Conservation (phyloP, 1,140 invertebrate genomes). For the Macrocentrus cingulum region DNA sequence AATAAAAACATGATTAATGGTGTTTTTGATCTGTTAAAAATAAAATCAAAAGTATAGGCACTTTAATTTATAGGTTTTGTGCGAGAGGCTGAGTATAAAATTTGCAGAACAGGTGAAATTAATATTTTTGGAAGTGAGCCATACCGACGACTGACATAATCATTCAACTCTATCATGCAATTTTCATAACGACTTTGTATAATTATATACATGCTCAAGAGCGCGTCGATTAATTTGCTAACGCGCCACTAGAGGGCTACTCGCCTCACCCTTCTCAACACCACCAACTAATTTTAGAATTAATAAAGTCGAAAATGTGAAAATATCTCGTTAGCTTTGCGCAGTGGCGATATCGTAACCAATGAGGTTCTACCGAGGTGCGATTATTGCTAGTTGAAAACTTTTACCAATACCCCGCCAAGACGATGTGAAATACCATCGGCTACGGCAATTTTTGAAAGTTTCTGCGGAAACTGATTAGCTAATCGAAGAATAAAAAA, state of each 20-base stretch:
- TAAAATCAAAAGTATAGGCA: too few species aligned
- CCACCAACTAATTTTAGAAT: background rate
- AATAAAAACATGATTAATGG: too few species aligned
- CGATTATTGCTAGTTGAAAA: constrained; percentile 90
- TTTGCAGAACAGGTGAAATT: too few species aligned
- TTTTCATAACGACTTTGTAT: too few species aligned
- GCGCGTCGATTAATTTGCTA: too few species aligned
- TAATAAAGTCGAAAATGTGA: constrained; percentile 25
- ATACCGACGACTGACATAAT: too few species aligned
- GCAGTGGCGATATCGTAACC: constrained; percentile 83
- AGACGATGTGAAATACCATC: constrained; percentile 69
- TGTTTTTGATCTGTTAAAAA: too few species aligned
- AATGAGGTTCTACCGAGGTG: constrained; percentile 84
- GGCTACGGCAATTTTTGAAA: constrained; percentile 43
- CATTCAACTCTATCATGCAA: too few species aligned
- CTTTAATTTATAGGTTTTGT: too few species aligned
- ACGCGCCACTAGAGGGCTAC: constrained; percentile 17
- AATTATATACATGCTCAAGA: too few species aligned
- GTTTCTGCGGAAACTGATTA: constrained; percentile 48
- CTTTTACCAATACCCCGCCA: constrained; percentile 53
- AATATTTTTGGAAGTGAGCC: too few species aligned
- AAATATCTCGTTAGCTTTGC: constrained; percentile 62
- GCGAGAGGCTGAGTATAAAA: too few species aligned
- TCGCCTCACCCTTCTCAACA: constrained; percentile 22
- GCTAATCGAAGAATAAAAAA: constrained; percentile 1